Percentiles rank a stretch among this genome's conserved stretches.
These are phyloP conservation scores for Ephydatia muelleri DNA, from an alignment of 37 sponge, comb jelly and placozoan species.

Conservation along the genomic window DNA sequence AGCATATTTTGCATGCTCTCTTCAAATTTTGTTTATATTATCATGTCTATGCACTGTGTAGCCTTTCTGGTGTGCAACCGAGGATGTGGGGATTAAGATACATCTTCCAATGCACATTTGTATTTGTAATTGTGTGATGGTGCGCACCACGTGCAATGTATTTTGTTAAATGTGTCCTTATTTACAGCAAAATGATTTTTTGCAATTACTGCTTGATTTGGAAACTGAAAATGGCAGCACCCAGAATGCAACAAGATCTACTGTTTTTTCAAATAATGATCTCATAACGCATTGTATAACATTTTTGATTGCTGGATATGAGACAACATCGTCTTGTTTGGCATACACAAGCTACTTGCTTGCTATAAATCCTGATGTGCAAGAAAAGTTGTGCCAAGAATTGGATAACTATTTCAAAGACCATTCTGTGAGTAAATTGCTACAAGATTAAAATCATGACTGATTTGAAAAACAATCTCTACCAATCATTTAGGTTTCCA, in stretches of 20 bases:
- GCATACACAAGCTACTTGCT: conserved; percentile 64
- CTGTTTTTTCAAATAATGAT: conserved; percentile 39
- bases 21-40: too few species aligned
- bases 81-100: too few species aligned
- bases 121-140: too few species aligned
- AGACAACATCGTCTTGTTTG: conserved; percentile 73
- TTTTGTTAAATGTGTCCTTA: background rate
- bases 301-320: conserved; percentile 80
- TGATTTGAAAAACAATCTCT: too few species aligned
- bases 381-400: conserved; percentile 57
- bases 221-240: conserved; percentile 8
- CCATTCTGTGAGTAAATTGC: conserved; percentile 45
- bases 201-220: conserved; percentile 72
- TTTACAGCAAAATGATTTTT: conserved; percentile 51
- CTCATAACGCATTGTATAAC: conserved; percentile 40
- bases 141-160: too few species aligned
- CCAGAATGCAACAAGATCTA: background rate
- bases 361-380: conserved; percentile 64
- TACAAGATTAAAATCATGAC: too few species aligned
- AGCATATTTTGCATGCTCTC: too few species aligned
- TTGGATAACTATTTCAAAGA: conserved; percentile 56
- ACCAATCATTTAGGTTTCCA: too few species aligned
- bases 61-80: too few species aligned
- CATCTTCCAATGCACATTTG: too few species aligned
- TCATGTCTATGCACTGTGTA: too few species aligned